These are phyloP conservation scores for Platyrinchus mystaceus DNA, from an alignment of 2,797 vertebrate species.

Conservation along the genomic window DNA sequence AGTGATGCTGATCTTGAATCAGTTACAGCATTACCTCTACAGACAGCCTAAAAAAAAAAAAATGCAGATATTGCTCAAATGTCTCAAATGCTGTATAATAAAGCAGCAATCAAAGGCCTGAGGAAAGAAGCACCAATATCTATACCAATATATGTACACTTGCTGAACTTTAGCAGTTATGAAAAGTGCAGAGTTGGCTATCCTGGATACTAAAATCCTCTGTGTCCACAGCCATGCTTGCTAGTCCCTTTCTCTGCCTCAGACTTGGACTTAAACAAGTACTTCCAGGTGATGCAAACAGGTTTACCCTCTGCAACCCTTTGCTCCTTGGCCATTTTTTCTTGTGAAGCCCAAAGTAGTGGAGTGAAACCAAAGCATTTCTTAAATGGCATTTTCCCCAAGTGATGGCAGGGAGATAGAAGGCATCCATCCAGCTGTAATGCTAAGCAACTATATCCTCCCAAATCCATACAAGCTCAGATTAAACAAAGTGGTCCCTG, in stretches of 20 bases:
- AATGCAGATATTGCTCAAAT: background rate
- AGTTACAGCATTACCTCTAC: background rate
- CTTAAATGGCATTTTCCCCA: background rate
- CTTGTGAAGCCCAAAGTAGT: background rate
- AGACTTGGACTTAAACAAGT: background rate
- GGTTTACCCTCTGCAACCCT: background rate
- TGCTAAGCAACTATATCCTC: rapidly evolving
- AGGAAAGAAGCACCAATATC: background rate
- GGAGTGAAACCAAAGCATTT: background rate
- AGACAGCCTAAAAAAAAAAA: background rate
- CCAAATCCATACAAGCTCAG: background rate
- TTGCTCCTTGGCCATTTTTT: background rate
- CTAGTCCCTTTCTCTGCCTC: background rate
- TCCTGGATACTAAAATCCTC: background rate
- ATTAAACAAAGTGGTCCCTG: background rate
- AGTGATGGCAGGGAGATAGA: background rate
- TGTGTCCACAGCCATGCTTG: background rate
- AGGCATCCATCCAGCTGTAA: background rate
- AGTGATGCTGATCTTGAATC: background rate
- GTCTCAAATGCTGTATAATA: background rate
- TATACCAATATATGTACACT: background rate
- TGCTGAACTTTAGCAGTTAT: background rate
- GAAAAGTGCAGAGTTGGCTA: background rate
- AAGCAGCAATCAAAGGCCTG: background rate
- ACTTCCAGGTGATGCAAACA: background rate